Conservation (phyloP, 2,113 vertebrate genomes). For the Sakesphorus luctuosus region DNA sequence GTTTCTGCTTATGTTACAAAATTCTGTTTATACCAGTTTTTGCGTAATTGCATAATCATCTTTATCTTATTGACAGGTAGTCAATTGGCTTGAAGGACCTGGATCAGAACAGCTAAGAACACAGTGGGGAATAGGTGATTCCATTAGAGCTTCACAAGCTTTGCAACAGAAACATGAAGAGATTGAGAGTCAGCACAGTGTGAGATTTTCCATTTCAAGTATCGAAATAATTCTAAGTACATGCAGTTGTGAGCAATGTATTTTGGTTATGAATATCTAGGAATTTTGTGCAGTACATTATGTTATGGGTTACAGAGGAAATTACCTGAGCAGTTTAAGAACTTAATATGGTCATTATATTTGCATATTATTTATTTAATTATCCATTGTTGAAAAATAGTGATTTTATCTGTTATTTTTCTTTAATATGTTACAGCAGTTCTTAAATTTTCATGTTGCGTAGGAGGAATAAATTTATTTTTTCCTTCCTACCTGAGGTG, state of each 20-base stretch:
- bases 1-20: neutral
- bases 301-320: neutral
- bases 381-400: neutral
- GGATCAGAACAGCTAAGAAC: constrained; percentile 93
- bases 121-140: constrained; percentile 96
- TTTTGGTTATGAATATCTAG: neutral
- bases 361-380: neutral
- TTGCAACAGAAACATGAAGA: constrained; percentile 98
- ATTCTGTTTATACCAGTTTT: neutral
- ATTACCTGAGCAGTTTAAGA: neutral
- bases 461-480: neutral
- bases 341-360: neutral
- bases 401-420: neutral
- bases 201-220: constrained; percentile 75
- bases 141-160: constrained; percentile 92
- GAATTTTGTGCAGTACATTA: neutral
- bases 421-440: neutral
- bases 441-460: neutral
- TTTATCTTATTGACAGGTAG: constrained; percentile 82
- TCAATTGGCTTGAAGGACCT: constrained; percentile 98
- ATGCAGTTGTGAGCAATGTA: neutral
- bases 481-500: neutral
- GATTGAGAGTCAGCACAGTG: constrained; percentile 98
- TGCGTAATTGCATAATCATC: neutral
- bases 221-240: neutral